A percentile compares a stretch with the other conserved stretches of the same genome.
Evolutionary conservation across 2,797 vertebrate genomes (phyloP).

Genomic region (Pangasius macronema): DNA sequence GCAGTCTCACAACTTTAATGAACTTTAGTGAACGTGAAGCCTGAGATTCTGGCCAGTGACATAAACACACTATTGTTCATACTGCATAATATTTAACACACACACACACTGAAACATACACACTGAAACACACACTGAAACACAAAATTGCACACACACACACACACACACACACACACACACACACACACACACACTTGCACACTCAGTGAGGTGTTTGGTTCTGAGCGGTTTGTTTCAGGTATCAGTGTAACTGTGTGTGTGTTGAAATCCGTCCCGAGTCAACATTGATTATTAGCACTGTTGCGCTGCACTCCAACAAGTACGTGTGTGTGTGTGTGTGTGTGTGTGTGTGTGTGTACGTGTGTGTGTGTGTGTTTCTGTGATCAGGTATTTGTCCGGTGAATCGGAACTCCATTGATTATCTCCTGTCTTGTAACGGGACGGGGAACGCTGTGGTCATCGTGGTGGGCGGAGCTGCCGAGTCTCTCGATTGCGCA

Average conservation of each 20-base stretch:
- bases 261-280: not conserved
- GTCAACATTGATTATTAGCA: too few species aligned
- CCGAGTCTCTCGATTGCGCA: slow-evolving; percentile 88
- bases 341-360: slow-evolving; percentile 44
- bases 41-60: too few species aligned
- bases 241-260: slow-evolving; percentile 22
- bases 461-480: slow-evolving; percentile 92
- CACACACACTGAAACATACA: too few species aligned
- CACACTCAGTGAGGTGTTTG: slow-evolving; percentile 48
- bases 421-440: slow-evolving; percentile 88
- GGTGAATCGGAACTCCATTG: slow-evolving; percentile 91
- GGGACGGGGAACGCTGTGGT: slow-evolving; percentile 92
- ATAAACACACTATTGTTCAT: too few species aligned
- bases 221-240: slow-evolving; percentile 13
- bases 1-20: not conserved
- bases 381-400: slow-evolving; percentile 87
- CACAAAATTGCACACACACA: too few species aligned
- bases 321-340: not conserved
- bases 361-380: slow-evolving; percentile 18
- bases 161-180: slow-evolving; percentile 15
- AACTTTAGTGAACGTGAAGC: too few species aligned
- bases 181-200: slow-evolving; percentile 9
- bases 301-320: too few species aligned
- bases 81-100: too few species aligned
- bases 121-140: too few species aligned